These are phyloP conservation scores for Maconellicoccus hirsutus DNA, from an alignment of 1,140 invertebrate species.

Conservation along the genomic window DNA sequence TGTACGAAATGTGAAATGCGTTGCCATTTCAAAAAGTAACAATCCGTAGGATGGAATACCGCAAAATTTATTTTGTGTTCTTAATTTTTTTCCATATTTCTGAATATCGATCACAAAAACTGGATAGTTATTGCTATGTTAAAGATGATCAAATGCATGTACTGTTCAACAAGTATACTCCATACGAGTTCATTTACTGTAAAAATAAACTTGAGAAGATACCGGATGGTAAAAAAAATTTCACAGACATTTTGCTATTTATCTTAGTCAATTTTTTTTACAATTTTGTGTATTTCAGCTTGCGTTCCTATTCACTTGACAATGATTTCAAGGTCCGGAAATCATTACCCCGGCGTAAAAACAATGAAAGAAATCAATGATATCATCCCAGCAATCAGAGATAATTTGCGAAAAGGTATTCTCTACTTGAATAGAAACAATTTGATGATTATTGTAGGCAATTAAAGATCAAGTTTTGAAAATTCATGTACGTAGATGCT, in stretches of 20 bases:
- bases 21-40: too few species aligned
- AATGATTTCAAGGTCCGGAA: background rate
- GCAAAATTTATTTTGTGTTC: background rate
- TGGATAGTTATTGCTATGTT: background rate
- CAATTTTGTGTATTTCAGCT: background rate
- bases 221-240: background rate
- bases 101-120: background rate
- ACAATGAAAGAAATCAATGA: background rate
- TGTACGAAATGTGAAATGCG: too few species aligned
- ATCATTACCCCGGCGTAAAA: background rate
- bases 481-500: too few species aligned
- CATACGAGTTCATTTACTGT: background rate
- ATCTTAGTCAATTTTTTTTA: too few species aligned
- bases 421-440: too few species aligned
- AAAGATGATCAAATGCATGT: background rate
- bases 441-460: too few species aligned
- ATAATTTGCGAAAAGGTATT: background rate
- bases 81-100: background rate
- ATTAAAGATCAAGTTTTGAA: too few species aligned
- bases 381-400: background rate
- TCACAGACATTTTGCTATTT: too few species aligned
- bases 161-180: background rate
- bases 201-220: background rate
- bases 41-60: too few species aligned
- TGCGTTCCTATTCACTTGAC: background rate